Base-by-base conservation (phyloP, 2,888 invertebrate species). In the Agrotis exclamationis region DNA sequence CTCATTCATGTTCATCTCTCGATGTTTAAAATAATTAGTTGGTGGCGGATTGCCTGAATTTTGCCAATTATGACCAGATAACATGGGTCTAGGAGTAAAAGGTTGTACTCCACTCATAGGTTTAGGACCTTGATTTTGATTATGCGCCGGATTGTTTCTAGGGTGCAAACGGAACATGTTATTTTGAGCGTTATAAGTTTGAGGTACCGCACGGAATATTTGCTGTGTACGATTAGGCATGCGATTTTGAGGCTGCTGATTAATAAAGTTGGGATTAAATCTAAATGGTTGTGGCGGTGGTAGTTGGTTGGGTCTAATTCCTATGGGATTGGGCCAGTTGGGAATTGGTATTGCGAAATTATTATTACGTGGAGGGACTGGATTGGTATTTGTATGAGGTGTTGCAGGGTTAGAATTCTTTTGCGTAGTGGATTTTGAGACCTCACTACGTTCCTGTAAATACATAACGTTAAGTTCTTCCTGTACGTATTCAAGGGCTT, bases 211-310 rank as follows among this genome's bases (percentile, higher is more conserved):
- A n/a, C 63, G 22, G 39, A 63, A 53, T 18, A 44, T 45, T 47
- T 53, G 51, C n/a, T 63, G 51, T 0, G 63, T 63, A 1, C 18
- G 39, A 1, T 7, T 44, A 18, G 63, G 56, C 44, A 20, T 20
- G 4, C 28, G 56, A 11, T 28, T 0, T 56, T 63, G 63, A 1
- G 28, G 45, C 44, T 56, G 56, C n/a, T n/a, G n/a, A n/a, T n/a
- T 24, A 44, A n/a, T 50, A 5, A 50, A 24, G 39, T 24, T 53
- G 9, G 53, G 39, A n/a, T n/a, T n/a, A n/a, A 63, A 63, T 16
- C 3, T 28, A 54, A 63, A 63, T n/a, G 63, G 53, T 44, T 54
- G 63, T 6, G 63, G 63, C n/a, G 44, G 44, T 53, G 22, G 54
- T 28, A 9, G 9, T 16, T 56, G 56, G 20, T n/a, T n/a, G n/a